A percentile compares a stretch with the other conserved stretches of the same genome.
Evolutionary conservation across 2,113 vertebrate genomes (phyloP).

Genomic region (Sardina pilchardus): DNA sequence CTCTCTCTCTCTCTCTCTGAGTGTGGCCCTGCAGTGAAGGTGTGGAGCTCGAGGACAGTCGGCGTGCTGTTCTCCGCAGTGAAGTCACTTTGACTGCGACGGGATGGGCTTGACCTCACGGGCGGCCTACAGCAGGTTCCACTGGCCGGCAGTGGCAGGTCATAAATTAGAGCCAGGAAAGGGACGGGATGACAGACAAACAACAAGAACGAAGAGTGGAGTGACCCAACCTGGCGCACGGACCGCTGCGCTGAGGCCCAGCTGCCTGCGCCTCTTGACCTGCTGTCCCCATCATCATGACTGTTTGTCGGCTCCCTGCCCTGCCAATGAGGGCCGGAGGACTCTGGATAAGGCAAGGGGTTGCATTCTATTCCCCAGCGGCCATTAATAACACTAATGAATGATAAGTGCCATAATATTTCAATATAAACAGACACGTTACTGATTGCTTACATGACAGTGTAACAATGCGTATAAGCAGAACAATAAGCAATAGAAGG

Average conservation of each 20-base stretch:
- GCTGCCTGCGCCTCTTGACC: slow-evolving; percentile 48
- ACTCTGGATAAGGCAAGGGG: not conserved
- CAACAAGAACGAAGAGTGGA: slow-evolving; percentile 59
- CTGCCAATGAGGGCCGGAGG: not conserved
- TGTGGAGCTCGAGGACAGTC: slow-evolving; percentile 72
- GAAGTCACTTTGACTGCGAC: slow-evolving; percentile 63
- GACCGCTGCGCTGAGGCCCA: slow-evolving; percentile 43
- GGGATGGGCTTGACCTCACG: slow-evolving; percentile 68
- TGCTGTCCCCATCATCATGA: slow-evolving; percentile 23
- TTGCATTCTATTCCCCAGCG: not conserved
- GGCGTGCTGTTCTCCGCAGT: slow-evolving; percentile 63
- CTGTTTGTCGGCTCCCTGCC: not conserved
- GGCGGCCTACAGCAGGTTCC: slow-evolving; percentile 61
- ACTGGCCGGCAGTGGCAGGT: slow-evolving; percentile 65
- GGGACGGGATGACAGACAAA: slow-evolving; percentile 59
- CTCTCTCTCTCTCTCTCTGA: not conserved
- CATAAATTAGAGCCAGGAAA: slow-evolving; percentile 70
- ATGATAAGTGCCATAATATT: not conserved
- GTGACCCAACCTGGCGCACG: slow-evolving; percentile 71
- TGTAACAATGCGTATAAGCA: no score
- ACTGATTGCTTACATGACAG: not conserved
- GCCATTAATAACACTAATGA: not conserved
- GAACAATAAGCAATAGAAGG: not conserved
- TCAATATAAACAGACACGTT: not conserved
- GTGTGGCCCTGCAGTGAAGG: slow-evolving; percentile 55